Base-by-base conservation (phyloP, 1,140 invertebrate species). In the Microplitis demolitor region DNA sequence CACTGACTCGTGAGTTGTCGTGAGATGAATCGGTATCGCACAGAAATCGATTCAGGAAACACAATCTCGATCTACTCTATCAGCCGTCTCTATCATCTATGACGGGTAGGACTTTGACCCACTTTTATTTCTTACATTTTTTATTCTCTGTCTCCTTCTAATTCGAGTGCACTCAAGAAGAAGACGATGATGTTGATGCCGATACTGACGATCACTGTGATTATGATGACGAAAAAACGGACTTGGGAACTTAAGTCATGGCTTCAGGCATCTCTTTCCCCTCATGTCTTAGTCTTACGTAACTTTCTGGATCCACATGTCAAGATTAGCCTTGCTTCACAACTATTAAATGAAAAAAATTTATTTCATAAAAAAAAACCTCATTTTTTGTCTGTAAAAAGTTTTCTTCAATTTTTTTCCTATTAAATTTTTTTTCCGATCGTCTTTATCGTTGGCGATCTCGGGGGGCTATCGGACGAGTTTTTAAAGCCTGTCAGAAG, bases 311-410 rank as follows among this genome's bases (percentile, higher is more conserved):
- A 77, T 79, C 80, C 11, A 84, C 81, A 84, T 84, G 82, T 85
- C 82, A 81, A 85, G 83, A 86, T 85, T 85, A 86, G 83, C 83
- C 82, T 85, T 84, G 83, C 83, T 24, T 24, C n/a, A 56, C 16
- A 56, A 56, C 16, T 56, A 6, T 56, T 0, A 11, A n/a, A 69
- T 35, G 14, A 35, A 58, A 53, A 35, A 69, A 54, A 34, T 5
- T 63, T 5, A n/a, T 39, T 39, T 45, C 39, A 45, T 45, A 45
- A 45, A 13, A 58, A 58, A 60, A 31, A 33, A 9, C 13, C 6
- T 31, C 54, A 33, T 35, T 35, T 35, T 37, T 3, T 2, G 6
- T 6, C 11, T 37, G 13, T 16, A 34, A n/a, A 6, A 33, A 45
- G n/a, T 39, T 39, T 58, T 69, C 11, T 34, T 8, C 24, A 24